Evolutionary conservation across 2,888 invertebrate species (phyloP).

Genomic region (Platycheirus albimanus): DNA sequence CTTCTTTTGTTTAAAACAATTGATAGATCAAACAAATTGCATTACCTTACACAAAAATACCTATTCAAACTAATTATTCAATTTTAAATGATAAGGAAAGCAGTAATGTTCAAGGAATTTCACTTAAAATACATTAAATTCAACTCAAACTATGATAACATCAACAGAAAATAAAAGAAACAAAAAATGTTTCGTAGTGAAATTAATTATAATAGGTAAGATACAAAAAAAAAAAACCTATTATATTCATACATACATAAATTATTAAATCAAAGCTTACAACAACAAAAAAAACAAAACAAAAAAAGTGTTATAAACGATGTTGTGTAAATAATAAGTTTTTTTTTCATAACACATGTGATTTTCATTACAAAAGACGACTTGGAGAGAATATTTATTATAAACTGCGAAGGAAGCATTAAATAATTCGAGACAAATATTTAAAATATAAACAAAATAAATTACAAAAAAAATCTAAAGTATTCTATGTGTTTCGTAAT

Average conservation of each 20-base stretch:
- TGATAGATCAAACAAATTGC: conserved; percentile 54
- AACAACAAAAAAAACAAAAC: conserved; percentile 50
- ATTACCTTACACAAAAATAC: conserved; percentile 64
- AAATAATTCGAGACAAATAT: conserved; percentile 28
- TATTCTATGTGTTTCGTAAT: conserved; percentile 63
- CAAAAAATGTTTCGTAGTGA: conserved; percentile 77
- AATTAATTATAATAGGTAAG: conserved; percentile 76
- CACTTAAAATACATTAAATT: conserved; percentile 76
- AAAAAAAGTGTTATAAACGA: conserved; percentile 57
- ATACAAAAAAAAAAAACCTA: conserved; percentile 67
- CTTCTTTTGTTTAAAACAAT: conserved; percentile 48
- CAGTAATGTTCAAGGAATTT: conserved; percentile 67
- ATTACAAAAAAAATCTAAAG: conserved; percentile 13
- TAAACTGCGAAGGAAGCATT: conserved; percentile 42
- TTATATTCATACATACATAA: too few relatives aligned
- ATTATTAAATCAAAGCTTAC: conserved; percentile 46
- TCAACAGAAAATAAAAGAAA: conserved; percentile 78
- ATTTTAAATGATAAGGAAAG: conserved; percentile 22
- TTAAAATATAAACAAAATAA: conserved; percentile 16
- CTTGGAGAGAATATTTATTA: neutral
- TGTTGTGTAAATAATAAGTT: conserved; percentile 67
- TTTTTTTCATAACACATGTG: conserved; percentile 41
- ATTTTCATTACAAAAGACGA: conserved; percentile 42
- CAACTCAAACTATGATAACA: conserved; percentile 73
- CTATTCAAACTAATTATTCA: conserved; percentile 52